Conservation (phyloP, 2,888 invertebrate species). For the Rambutsinella grinnellia region DNA sequence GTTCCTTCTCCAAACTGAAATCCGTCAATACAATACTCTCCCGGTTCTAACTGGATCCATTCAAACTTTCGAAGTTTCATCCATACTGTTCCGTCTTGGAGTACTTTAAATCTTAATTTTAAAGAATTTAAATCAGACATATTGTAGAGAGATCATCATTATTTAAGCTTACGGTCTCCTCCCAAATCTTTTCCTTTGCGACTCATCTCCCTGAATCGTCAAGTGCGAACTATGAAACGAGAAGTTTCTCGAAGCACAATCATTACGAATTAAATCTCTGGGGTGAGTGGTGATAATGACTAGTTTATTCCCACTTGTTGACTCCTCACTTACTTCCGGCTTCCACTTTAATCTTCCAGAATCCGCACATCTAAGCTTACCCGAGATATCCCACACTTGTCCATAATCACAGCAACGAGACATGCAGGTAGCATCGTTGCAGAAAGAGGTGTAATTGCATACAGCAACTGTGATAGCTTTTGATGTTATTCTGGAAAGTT, state of each 20-base stretch:
- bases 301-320: not conserved
- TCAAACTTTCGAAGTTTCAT: slow-evolving; percentile 26
- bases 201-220: not conserved
- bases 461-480: slow-evolving; percentile 23
- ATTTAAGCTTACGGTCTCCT: slow-evolving; percentile 16
- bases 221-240: slow-evolving; percentile 13
- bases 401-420: slow-evolving; percentile 61
- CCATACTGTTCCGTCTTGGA: slow-evolving; percentile 39
- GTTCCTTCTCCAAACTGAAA: slow-evolving; percentile 30
- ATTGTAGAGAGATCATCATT: not conserved
- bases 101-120: slow-evolving; percentile 35
- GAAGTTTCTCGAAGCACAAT: too few species aligned
- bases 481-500: not conserved
- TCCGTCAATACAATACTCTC: slow-evolving; percentile 48
- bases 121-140: too few species aligned
- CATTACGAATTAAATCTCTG: slow-evolving; percentile 25
- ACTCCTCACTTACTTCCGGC: not conserved
- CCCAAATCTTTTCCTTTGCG: slow-evolving; percentile 2
- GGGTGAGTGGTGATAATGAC: slow-evolving; percentile 44
- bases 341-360: slow-evolving; percentile 50
- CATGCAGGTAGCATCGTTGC: slow-evolving; percentile 51
- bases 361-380: slow-evolving; percentile 25
- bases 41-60: slow-evolving; percentile 28
- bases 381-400: slow-evolving; percentile 59
- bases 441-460: slow-evolving; percentile 29